Conservation (phyloP, 2,113 vertebrate genomes). For the Chitala chitala region DNA sequence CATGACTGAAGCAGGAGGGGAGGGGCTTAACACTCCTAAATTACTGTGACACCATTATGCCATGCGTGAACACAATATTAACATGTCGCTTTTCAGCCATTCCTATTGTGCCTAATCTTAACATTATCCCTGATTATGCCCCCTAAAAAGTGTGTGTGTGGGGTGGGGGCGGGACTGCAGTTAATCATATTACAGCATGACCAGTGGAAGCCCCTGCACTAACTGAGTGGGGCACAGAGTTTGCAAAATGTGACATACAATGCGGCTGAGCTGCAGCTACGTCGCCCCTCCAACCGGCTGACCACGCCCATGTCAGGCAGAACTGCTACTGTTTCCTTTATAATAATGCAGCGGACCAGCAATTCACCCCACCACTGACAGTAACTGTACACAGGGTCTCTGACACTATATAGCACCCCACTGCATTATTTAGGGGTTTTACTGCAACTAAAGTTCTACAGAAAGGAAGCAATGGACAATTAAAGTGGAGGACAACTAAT, state of each 20-base stretch:
- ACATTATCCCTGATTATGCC: constrained; percentile 14
- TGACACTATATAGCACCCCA: too few species aligned
- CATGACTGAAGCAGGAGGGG: not conserved
- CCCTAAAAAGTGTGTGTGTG: not conserved
- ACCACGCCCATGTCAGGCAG: not conserved
- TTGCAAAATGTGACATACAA: too few species aligned
- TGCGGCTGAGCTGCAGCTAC: not conserved
- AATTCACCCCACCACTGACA: too few species aligned
- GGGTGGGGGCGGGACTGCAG: not conserved
- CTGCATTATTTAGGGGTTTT: too few species aligned
- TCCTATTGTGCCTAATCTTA: constrained; percentile 25
- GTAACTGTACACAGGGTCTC: too few species aligned
- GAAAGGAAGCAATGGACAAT: too few species aligned
- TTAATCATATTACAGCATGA: constrained; percentile 27
- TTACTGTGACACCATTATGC: not conserved
- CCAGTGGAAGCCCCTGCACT: not conserved
- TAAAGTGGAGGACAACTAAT: too few species aligned
- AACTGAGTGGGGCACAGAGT: not conserved
- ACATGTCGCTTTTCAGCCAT: not conserved
- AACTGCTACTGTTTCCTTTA: too few species aligned
- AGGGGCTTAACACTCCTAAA: not conserved
- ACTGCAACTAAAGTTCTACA: too few species aligned
- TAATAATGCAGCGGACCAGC: too few species aligned
- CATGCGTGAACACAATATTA: not conserved
- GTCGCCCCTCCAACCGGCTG: not conserved